Base-by-base conservation (phyloP, 2,888 invertebrate genomes). In the Papilio elwesi region DNA sequence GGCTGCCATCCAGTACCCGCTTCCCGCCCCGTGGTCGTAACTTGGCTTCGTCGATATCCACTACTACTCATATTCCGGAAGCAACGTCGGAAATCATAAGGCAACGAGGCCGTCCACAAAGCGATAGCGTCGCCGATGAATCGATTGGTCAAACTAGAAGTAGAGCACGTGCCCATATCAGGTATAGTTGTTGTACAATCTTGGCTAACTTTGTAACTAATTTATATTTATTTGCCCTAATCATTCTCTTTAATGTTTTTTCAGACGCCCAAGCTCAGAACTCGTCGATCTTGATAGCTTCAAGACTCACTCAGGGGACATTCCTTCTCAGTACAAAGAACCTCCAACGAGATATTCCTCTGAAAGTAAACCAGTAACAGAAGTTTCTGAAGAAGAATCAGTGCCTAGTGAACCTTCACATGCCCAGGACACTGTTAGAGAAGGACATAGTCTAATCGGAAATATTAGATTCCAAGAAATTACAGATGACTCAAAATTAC, bases 241-340 rank as follows among this genome's bases (percentile, higher is more conserved):
- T 57, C 6, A 57, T 15, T 74, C 43, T 36, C 64, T 74, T 52
- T 51, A 16, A 63, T 15, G 11, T 73, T 15, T 65, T 89, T 90
- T 72, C 89, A 95, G 96, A 78, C 95, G 97, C 26, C 97, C 97
- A 62, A 96, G 96, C 80, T 94, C 97, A 70, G 97, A 97, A 84
- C 92, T 97, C 64, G 97, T 97, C 0, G 97, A 97, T 84, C 96
- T 96, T 78, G 96, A 96, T 78, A 97, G 96, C 79, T 97, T 97
- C 90, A 96, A 97, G 80, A 97, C 97, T 0, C 95, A 96, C 80
- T 94, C 95, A 6, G 95, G 94, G 71, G 95, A 94, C 74, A 93
- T 92, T 55, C 93, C 94, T 3, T 90, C 91, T n/a, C 94, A 94
- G 76, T 93, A 94, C 81, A 94, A 94, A 81, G 94, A 94, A 75